phyloP scores from a whole-genome alignment of 2,797 vertebrate species.

The Helarctos malayanus region DNA sequence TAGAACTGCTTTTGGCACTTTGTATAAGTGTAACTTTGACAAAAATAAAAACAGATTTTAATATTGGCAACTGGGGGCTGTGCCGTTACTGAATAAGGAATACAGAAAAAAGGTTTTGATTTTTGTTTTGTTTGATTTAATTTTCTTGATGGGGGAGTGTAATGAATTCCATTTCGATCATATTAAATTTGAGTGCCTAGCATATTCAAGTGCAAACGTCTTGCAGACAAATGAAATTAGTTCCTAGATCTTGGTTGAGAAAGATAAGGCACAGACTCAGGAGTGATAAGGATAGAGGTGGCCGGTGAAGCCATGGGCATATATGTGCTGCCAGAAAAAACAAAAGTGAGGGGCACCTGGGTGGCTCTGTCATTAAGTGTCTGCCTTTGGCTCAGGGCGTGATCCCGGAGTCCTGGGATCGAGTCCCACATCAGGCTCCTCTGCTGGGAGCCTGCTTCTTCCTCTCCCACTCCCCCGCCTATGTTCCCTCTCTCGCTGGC shows the following conservation, averaged over 20 bases:
- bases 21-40: background rate
- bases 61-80: background rate
- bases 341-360: background rate
- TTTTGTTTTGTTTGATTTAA: background rate
- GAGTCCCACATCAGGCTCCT: no score
- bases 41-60: background rate
- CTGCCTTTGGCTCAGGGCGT: no score
- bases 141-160: background rate
- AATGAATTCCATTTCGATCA: background rate
- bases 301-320: background rate
- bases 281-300: background rate
- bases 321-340: background rate
- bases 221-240: background rate
- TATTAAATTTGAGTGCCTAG: background rate
- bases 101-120: background rate
- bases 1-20: background rate
- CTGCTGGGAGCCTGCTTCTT: no score
- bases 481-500: no score
- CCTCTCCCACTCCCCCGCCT: no score
- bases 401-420: no score
- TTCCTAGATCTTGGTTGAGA: background rate
- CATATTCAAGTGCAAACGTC: background rate
- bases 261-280: background rate
- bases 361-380: no score
- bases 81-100: background rate